Evolutionary conservation across 2,797 vertebrate species (phyloP), one percentile per base, ranked within the genome.

Genomic region (Microctenopoma lineatum): DNA sequence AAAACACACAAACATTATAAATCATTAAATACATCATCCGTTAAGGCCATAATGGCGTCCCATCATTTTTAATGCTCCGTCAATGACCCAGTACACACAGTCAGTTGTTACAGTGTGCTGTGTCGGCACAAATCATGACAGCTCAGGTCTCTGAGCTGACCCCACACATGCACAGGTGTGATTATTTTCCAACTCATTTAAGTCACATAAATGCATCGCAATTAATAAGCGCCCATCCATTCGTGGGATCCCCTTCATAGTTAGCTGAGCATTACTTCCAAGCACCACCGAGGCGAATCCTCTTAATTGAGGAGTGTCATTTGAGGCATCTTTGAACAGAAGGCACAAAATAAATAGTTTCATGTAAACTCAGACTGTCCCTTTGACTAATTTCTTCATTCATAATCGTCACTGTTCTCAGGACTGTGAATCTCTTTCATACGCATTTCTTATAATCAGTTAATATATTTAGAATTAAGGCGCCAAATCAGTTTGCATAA

Each of bases 261-360:
- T 85, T 81, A 88, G 71, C 79, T 68, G 86, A 90, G 85, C 89
- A 79, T 86, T 81, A 74, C 79, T 71, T 86, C 87, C 48, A 29
- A 66, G 77, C 73, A 15, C 65, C 77, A n/a, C 75, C 61, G 82
- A 84, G 76, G 79, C 73, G 53, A 86, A 86, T 87, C 86, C 64
- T 54, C 73, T 87, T 92, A 92, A 93, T 89, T 88, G 91, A 92
- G 81, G 81, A 73, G 91, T 80, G 85, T 86, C 84, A 84, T 73
- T 81, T 83, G 79, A 88, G 83, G 89, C 85, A 86, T 91, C 83
- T 87, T 88, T 84, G 83, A 90, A 90, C 81, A 89, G 74, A 82
- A 58, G 69, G 60, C 62, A 14, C 32, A 48, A 78, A 92, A 89
- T 80, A 90, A 89, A 93, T 78, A 83, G 68, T 69, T 86, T 68